Base-by-base conservation (phyloP, 2,113 vertebrate species). In the Tychaedon coryphoeus region DNA sequence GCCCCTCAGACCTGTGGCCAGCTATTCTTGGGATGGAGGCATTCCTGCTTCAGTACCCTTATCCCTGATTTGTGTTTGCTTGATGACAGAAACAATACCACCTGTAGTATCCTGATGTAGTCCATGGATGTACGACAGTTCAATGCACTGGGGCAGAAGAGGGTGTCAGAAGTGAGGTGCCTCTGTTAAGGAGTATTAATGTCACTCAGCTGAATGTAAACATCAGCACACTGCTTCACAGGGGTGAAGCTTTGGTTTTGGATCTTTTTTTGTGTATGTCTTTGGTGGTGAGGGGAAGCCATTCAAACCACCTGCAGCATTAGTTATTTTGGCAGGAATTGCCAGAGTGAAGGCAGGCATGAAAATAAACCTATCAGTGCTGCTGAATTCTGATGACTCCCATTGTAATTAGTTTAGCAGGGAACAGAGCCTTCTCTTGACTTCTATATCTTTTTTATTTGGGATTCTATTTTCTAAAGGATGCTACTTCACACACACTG, bases 341-440 rank as follows among this genome's bases (percentile, higher is more conserved):
- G 81, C 72, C 73, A 20, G 84, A 87, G 77, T 94, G 94, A 96
- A 94, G 91, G 64, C 89, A 89, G 69, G 88, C 92, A 92, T 91
- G 95, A 94, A 97, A 96, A 96, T 96, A 96, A 95, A 94, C 92
- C 95, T 90, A 88, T 96, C 73, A 83, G 89, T 90, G 87, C 91
- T 96, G 96, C 69, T 90, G 25, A 88, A 71, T 97, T 97, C 70
- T 97, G 93, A 97, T 94, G 90, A 70, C 90, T 95, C 28, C 91
- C 89, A 90, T 92, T 97, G 94, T 93, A 97, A 96, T 94, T 88
- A 96, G 96, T 96, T 97, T 97, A 94, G 80, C 86, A 94, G 93
- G 88, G 86, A 96, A 61, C 91, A 80, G 92, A 96, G 45, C 67
- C 56, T 95, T 81, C 81, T 90, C 79, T 96, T 76, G 48, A 70